Evolutionary conservation across 2,888 invertebrate species (phyloP).

Genomic region (Fragum fragum): DNA sequence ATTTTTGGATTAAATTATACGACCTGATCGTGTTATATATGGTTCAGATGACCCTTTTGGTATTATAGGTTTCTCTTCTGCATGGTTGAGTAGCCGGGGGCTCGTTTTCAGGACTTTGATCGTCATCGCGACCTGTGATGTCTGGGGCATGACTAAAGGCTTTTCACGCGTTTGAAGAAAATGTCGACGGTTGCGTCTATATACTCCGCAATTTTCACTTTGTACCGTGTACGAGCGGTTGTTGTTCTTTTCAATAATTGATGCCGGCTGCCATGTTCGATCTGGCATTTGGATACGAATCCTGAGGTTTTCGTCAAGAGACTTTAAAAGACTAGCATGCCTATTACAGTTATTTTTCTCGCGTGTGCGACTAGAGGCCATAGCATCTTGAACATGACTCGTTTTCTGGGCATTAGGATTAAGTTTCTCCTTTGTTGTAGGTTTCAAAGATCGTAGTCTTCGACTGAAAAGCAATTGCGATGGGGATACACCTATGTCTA

Average conservation of each 20-base stretch:
- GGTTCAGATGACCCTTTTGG: background rate
- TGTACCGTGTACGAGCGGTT: constrained; percentile 28
- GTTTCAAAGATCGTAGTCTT: constrained; percentile 40
- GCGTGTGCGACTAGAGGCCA: background rate
- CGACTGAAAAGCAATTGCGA: constrained; percentile 53
- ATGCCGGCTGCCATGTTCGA: constrained; percentile 31
- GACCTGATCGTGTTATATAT: too few relatives aligned
- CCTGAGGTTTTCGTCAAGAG: constrained; percentile 34
- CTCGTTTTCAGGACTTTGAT: background rate
- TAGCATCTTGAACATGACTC: background rate
- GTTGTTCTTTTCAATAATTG: constrained; percentile 19
- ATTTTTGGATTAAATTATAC: too few relatives aligned
- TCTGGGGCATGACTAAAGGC: background rate
- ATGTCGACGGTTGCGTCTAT: background rate
- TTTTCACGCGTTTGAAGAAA: constrained; percentile 7
- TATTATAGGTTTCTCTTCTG: constrained; percentile 4
- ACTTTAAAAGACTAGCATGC: constrained; percentile 19
- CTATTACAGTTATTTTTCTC: constrained; percentile 40
- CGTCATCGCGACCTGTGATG: background rate
- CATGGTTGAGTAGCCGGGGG: background rate
- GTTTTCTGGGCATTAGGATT: constrained; percentile 18
- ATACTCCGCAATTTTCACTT: background rate
- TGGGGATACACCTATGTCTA: constrained; percentile 44
- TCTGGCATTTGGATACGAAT: constrained; percentile 12
- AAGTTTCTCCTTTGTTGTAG: constrained; percentile 33